These are phyloP conservation scores for Pristionchus maxplancki DNA, from an alignment of 2,888 invertebrate species.

Conservation along the genomic window DNA sequence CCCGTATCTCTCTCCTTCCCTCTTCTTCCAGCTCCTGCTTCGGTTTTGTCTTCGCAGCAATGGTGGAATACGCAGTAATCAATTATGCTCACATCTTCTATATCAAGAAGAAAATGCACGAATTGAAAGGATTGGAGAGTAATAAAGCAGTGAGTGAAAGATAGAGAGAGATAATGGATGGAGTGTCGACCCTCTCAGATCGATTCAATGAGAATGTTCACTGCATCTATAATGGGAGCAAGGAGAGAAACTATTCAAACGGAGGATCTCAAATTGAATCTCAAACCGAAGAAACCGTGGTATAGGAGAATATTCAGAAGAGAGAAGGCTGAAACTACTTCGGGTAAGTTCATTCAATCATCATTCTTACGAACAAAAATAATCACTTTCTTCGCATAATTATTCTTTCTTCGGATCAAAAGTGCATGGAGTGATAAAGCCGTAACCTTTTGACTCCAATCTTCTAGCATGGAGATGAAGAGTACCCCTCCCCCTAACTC, in stretches of 20 bases:
- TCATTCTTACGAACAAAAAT: too few species aligned
- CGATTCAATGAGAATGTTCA: conserved; percentile 69
- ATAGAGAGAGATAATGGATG: neutral
- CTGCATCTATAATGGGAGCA: conserved; percentile 67
- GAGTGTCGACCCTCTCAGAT: conserved; percentile 55
- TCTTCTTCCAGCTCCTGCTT: conserved; percentile 65
- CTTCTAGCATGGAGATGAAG: neutral
- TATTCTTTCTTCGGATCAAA: neutral
- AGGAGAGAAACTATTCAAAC: conserved; percentile 57
- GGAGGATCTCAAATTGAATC: conserved; percentile 51
- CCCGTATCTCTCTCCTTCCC: neutral
- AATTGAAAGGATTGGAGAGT: conserved; percentile 68
- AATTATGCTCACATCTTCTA: conserved; percentile 72
- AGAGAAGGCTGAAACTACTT: conserved; percentile 57
- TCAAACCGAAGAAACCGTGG: conserved; percentile 54
- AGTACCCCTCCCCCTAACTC: neutral
- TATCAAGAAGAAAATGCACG: conserved; percentile 69
- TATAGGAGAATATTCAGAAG: conserved; percentile 55
- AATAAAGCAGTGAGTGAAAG: conserved; percentile 61
- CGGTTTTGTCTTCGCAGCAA: conserved; percentile 70
- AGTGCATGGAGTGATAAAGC: neutral
- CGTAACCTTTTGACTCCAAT: neutral
- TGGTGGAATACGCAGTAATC: conserved; percentile 73
- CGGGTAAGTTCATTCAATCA: conserved; percentile 55
- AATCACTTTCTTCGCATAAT: neutral